Evolutionary conservation across 2,797 vertebrate genomes (phyloP), one percentile per base, ranked within the genome.

Genomic region (Chloroceryle amazona): DNA sequence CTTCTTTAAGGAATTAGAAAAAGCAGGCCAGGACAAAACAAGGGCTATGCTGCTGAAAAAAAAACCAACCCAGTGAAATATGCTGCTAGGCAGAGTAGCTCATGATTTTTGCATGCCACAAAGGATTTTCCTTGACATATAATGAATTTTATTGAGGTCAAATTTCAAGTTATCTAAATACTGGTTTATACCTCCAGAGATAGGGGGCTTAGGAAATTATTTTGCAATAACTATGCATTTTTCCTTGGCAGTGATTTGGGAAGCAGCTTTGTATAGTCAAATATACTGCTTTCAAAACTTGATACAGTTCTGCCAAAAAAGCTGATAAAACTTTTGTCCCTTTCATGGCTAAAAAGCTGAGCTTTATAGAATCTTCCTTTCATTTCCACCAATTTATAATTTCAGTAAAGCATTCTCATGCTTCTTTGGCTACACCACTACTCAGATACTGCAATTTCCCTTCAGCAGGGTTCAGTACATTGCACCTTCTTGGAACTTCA

Each of bases 71-170:
- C 37, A 71, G 29, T 72, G 65, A 82, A 89, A 75, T 71, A 26
- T 17, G 72, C 83, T 70, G n/a, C 44, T 21, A 73, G 76, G 79
- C 60, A 80, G 78, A 96, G 87, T 12, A 89, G 65, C 68, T 93
- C 70, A 58, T 90, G 81, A 58, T 81, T 90, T 88, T 90, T 92
- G 71, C 73, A 78, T 76, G 80, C 65, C 90, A 61, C 86, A 70
- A 81, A 95, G 83, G 90, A 87, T 94, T 96, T 94, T 26, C 29
- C 63, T 83, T 90, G 80, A 76, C 80, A 85, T 46, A 67, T 83
- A 90, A 95, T 84, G 37, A 90, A 75, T 85, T 89, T 90, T 95
- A 92, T 93, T 85, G 86, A 94, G 92, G 94, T 96, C 95, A 90
- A 17, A 86, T 96, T 96, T 90, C 81, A 95, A 84, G 72, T 93